Percentiles rank a stretch among this genome's conserved stretches.
Evolutionary conservation across 2,797 vertebrate genomes (phyloP).

Genomic region (Tadarida brasiliensis): DNA sequence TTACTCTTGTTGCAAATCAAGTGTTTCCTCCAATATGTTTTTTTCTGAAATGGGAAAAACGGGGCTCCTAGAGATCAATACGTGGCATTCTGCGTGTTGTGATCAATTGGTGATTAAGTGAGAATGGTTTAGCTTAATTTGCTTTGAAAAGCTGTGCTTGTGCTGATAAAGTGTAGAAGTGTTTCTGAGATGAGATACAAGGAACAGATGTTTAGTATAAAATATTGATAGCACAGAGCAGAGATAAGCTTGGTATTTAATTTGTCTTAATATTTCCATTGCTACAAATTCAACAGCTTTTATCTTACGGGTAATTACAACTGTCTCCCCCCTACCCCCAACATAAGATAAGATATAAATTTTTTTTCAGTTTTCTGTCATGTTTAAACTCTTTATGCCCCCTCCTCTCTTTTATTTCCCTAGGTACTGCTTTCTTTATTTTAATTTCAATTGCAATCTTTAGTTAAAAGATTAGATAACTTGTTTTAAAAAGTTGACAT

Average conservation of each 20-base stretch:
- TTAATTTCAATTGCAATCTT: conserved; percentile 62
- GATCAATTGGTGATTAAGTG: conserved; percentile 86
- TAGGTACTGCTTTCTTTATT: conserved; percentile 56
- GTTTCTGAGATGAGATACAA: conserved; percentile 86
- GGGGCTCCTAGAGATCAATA: conserved; percentile 82
- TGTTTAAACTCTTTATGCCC: conserved; percentile 74
- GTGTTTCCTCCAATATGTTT: conserved; percentile 76
- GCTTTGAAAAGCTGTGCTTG: conserved; percentile 85
- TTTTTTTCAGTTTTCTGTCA: conserved; percentile 75
- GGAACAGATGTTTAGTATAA: conserved; percentile 87
- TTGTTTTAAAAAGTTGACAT: conserved; percentile 49
- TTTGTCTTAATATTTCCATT: conserved; percentile 87
- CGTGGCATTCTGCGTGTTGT: conserved; percentile 82
- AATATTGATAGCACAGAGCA: conserved; percentile 84
- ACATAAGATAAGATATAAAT: conserved; percentile 74
- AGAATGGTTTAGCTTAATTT: conserved; percentile 86
- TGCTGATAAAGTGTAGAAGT: conserved; percentile 85
- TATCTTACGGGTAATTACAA: conserved; percentile 85
- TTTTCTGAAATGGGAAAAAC: conserved; percentile 80
- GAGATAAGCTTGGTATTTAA: conserved; percentile 86
- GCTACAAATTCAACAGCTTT: conserved; percentile 85
- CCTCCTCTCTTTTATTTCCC: neutral
- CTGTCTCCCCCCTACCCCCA: neutral
- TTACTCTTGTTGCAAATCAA: conserved; percentile 78
- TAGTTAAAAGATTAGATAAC: conserved; percentile 2